Evolutionary conservation across 2,888 invertebrate genomes (phyloP).

Genomic region (Lepidochrysops patricia): DNA sequence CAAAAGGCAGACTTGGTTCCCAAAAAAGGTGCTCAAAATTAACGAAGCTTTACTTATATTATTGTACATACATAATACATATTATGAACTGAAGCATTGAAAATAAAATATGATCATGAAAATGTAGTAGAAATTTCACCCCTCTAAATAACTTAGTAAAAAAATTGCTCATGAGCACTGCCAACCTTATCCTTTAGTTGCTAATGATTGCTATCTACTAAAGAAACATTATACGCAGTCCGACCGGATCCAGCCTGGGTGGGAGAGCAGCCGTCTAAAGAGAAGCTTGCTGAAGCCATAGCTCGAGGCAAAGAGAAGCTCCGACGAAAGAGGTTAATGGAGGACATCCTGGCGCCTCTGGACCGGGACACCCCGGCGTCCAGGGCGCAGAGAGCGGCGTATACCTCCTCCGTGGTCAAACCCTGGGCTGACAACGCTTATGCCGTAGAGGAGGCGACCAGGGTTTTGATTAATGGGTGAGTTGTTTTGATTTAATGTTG

Average conservation of each 20-base stretch:
- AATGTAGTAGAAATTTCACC: too few species aligned
- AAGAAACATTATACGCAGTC: too few species aligned
- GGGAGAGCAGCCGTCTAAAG: neutral
- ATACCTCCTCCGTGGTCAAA: conserved; percentile 75
- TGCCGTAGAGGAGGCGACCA: conserved; percentile 80
- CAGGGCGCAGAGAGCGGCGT: conserved; percentile 81
- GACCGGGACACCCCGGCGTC: conserved; percentile 76
- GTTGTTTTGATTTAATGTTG: conserved; percentile 26
- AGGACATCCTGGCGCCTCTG: conserved; percentile 45
- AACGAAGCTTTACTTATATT: too few species aligned
- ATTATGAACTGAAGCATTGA: too few species aligned
- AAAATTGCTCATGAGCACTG: too few species aligned
- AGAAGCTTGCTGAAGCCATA: conserved; percentile 9
- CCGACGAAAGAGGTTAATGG: neutral
- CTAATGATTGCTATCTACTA: too few species aligned
- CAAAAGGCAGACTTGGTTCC: too few species aligned
- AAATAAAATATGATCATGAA: too few species aligned
- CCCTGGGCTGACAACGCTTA: conserved; percentile 79
- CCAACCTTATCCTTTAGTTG: too few species aligned
- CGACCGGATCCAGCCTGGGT: neutral
- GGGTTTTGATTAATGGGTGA: conserved; percentile 68
- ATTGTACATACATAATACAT: too few species aligned
- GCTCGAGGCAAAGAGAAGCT: conserved; percentile 2
- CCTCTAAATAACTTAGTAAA: too few species aligned
- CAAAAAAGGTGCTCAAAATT: too few species aligned